phyloP scores from a whole-genome alignment of 1,140 invertebrate genomes.

The Drosophila kanapiae region DNA sequence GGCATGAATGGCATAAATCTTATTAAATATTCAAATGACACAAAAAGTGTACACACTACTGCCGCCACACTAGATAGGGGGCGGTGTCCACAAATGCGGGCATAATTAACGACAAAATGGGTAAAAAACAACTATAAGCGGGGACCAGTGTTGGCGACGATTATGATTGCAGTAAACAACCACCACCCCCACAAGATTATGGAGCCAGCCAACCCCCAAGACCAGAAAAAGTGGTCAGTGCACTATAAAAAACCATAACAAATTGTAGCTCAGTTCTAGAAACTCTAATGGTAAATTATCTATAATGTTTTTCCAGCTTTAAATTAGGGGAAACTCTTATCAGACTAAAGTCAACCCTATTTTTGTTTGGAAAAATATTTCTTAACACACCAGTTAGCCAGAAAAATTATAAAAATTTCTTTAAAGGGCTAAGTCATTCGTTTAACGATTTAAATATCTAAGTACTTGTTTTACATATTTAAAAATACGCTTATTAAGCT shows the following conservation, averaged over 20 bases:
- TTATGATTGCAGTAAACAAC: slow-evolving; percentile 34
- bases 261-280: neutral
- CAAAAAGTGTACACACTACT: slow-evolving; percentile 26
- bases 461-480: too few species aligned
- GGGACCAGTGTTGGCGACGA: slow-evolving; percentile 16
- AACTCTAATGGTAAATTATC: neutral
- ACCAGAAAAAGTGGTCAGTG: neutral
- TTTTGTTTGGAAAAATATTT: neutral
- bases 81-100: slow-evolving; percentile 61
- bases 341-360: accelerated
- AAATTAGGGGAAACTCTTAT: neutral
- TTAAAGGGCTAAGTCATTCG: accelerated
- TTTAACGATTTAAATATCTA: neutral
- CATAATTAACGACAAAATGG: slow-evolving; percentile 69
- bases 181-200: slow-evolving; percentile 8
- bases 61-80: slow-evolving; percentile 27
- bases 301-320: neutral
- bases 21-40: slow-evolving; percentile 72
- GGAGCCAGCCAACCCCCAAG: neutral
- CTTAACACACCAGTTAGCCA: too few species aligned
- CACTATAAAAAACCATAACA: neutral
- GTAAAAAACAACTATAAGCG: slow-evolving; percentile 34
- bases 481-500: too few species aligned
- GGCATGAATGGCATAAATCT: slow-evolving; percentile 61
- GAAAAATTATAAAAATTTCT: too few species aligned